phyloP scores from a whole-genome alignment of 2,888 invertebrate genomes.

The Odontocolon sp. region DNA sequence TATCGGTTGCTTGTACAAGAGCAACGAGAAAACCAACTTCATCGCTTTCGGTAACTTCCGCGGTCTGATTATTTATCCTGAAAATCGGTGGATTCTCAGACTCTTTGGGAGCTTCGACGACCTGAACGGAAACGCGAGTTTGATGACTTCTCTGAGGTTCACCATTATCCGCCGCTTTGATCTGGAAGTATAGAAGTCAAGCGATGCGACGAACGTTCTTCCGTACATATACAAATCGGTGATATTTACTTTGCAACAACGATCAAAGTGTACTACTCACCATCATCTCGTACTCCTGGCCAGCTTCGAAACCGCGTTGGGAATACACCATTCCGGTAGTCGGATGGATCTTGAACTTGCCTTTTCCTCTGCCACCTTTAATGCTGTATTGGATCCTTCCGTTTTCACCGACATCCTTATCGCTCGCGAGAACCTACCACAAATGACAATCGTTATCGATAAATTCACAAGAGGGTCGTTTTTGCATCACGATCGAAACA shows the following conservation, averaged over 20 bases:
- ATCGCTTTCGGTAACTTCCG: conserved; percentile 92
- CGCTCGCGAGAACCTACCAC: conserved; percentile 89
- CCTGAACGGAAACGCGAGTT: conserved; percentile 88
- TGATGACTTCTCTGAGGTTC: conserved; percentile 88
- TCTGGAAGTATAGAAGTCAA: conserved; percentile 80
- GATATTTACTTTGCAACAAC: conserved; percentile 7
- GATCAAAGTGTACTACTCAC: conserved; percentile 80
- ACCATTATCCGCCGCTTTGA: conserved; percentile 92
- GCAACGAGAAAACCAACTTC: conserved; percentile 93
- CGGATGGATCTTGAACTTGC: conserved; percentile 91
- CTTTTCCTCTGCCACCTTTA: conserved; percentile 89
- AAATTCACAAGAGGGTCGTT: not conserved
- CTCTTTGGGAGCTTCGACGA: conserved; percentile 84
- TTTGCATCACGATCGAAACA: conserved; percentile 15
- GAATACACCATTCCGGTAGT: conserved; percentile 91
- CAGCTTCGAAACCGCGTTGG: conserved; percentile 86
- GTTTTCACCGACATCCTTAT: conserved; percentile 91
- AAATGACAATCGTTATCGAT: conserved; percentile 39
- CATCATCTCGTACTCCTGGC: conserved; percentile 86
- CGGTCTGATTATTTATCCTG: conserved; percentile 85
- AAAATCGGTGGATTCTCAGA: conserved; percentile 85
- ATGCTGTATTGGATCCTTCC: conserved; percentile 91
- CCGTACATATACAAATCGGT: conserved; percentile 1
- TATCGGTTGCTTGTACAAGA: conserved; percentile 92
- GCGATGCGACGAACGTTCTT: conserved; percentile 24